Base-by-base conservation (phyloP, 2,888 invertebrate genomes). In the Chironomus tentans region DNA sequence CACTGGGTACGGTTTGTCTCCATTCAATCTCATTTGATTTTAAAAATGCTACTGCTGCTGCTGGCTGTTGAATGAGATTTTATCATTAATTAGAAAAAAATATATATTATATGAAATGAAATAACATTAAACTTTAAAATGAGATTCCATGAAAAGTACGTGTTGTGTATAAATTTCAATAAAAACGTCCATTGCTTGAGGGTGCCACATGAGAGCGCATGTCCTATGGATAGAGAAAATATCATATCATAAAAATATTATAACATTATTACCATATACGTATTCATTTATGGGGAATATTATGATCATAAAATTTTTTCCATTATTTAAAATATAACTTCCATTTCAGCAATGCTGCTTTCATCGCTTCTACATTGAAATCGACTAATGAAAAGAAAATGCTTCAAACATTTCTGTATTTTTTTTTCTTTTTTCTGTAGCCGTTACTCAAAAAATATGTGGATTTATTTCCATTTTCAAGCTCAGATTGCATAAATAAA, bases 221-320 rank as follows among this genome's bases (percentile, higher is more conserved):
- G 74, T 74, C 74, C 74, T 74, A 46, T 18, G 68, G 46, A 68
- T 15, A 56, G 7, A 56, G 56, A 56, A 56, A 18, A 56, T 56
- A 56, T 18, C 18, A 18, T 56, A 68, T 65, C 74, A 74, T 74
- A 74, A 74, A 74, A 74, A 46, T 74, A 74, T 68, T 68, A 61
- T 73, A 73, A 73, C 56, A 70, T 70, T 69, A 69, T 70, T 71
- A 62, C 62, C 62, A 73, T 73, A 46, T 73, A 62, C 4, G 65
- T 65, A 65, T 62, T 21, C 62, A 62, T 12, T 72, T 72, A 61
- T 48, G 48, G 71, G 10, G 50, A 61, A 48, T 62, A 74, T 74
- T 74, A 68, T 68, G 22, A 62, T 61, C 62, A 48, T 74, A 46
- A 68, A 38, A 48, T 47, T 21, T 22, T 62, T 62, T 12, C 18